A percentile compares a stretch with the other conserved stretches of the same genome.
phyloP scores from a whole-genome alignment of 2,888 invertebrate genomes.

The Griposia aprilina region DNA sequence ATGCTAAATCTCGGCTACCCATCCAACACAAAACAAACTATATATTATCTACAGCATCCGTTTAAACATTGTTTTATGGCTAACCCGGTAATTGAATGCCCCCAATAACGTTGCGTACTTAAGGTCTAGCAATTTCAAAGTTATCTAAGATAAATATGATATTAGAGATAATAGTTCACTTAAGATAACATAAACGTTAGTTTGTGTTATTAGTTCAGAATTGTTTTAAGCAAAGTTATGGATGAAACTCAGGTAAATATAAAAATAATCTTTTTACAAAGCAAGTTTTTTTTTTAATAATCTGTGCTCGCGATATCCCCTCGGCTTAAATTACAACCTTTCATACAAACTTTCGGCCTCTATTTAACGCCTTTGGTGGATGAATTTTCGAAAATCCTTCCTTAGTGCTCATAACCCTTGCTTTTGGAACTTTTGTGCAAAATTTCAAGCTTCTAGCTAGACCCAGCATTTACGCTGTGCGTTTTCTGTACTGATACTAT shows the following conservation, averaged over 20 bases:
- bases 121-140: conserved; percentile 19
- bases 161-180: conserved; percentile 34
- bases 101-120: background rate
- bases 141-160: conserved; percentile 28
- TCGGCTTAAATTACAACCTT: no score
- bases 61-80: conserved; percentile 14
- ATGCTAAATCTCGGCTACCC: background rate
- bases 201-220: background rate
- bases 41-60: background rate
- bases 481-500: no score
- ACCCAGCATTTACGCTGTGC: background rate
- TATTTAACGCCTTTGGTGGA: no score
- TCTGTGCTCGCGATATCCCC: no score
- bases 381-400: no score
- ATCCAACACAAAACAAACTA: conserved; percentile 5
- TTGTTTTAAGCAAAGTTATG: background rate
- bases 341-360: no score
- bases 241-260: background rate
- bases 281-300: no score
- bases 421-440: no score
- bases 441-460: no score
- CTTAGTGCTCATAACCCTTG: no score
- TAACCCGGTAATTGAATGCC: conserved; percentile 5
- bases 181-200: conserved; percentile 23
- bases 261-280: no score